Evolutionary conservation across 2,888 invertebrate genomes (phyloP).

Genomic region (Ennomos quercinarius): DNA sequence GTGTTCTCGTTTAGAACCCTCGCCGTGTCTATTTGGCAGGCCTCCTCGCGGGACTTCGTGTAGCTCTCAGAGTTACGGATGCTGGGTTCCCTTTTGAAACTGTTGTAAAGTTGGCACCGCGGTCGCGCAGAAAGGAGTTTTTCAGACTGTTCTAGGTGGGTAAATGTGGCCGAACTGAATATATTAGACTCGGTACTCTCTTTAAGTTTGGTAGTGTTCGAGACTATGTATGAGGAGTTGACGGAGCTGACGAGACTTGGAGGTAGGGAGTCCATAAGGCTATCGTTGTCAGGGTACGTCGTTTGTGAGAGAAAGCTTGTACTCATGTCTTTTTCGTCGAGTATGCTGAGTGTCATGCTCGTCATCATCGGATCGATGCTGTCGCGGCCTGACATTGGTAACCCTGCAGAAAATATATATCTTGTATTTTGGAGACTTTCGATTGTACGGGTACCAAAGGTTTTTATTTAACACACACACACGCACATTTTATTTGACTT

Average conservation of each 20-base stretch:
- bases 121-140: slow-evolving; percentile 71
- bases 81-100: slow-evolving; percentile 63
- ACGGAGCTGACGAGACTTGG: slow-evolving; percentile 79
- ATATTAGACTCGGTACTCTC: slow-evolving; percentile 67
- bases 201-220: slow-evolving; percentile 60
- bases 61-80: slow-evolving; percentile 73
- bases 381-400: slow-evolving; percentile 67
- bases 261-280: slow-evolving; percentile 76
- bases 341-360: slow-evolving; percentile 80
- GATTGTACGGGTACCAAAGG: too few relatives aligned
- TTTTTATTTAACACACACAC: too few relatives aligned
- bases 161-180: slow-evolving; percentile 78
- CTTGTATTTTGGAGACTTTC: too few relatives aligned
- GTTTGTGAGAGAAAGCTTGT: slow-evolving; percentile 82
- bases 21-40: slow-evolving; percentile 70
- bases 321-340: slow-evolving; percentile 83
- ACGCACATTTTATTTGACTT: too few relatives aligned
- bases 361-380: slow-evolving; percentile 80
- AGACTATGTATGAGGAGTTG: slow-evolving; percentile 73
- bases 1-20: slow-evolving; percentile 74
- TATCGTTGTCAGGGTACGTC: slow-evolving; percentile 78
- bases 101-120: slow-evolving; percentile 66
- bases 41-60: slow-evolving; percentile 72
- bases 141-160: slow-evolving; percentile 75
- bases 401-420: slow-evolving; percentile 46